Evolutionary conservation across 2,888 invertebrate species (phyloP).

Genomic region (Pterobdella sp.): DNA sequence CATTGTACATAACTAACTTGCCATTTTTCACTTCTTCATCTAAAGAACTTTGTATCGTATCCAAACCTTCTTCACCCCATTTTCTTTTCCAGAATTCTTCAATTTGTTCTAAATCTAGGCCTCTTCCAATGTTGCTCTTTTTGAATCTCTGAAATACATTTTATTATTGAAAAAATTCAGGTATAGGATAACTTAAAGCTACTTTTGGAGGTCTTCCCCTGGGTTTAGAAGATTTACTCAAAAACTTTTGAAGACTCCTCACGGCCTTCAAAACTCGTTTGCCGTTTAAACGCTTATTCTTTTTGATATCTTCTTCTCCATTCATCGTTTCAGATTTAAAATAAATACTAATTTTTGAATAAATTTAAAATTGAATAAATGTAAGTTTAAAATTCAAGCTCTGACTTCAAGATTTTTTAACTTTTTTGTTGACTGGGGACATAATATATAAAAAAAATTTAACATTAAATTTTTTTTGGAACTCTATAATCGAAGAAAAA

Average conservation of each 20-base stretch:
- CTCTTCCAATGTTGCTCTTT: not conserved
- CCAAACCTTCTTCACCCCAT: slow-evolving; percentile 9
- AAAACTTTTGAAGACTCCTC: slow-evolving; percentile 16
- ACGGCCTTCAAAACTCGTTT: slow-evolving; percentile 24
- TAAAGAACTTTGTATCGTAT: not conserved
- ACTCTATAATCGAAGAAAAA: too few species aligned
- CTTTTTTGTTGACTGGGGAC: too few species aligned
- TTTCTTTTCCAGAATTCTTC: slow-evolving; percentile 19
- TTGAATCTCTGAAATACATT: not conserved
- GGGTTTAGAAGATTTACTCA: slow-evolving; percentile 16
- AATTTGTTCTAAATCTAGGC: slow-evolving; percentile 5
- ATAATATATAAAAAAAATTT: too few species aligned
- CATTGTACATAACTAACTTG: slow-evolving; percentile 12
- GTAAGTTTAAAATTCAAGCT: too few species aligned
- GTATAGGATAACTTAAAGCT: not conserved
- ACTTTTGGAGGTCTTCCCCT: slow-evolving; percentile 27
- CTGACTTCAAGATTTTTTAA: too few species aligned
- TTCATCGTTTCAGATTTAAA: too few species aligned
- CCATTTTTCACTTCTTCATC: slow-evolving; percentile 11
- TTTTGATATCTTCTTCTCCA: not conserved
- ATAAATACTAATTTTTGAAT: too few species aligned
- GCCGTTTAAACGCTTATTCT: slow-evolving; percentile 1
- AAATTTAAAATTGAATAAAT: too few species aligned
- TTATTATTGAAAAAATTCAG: not conserved
- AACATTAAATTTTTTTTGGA: too few species aligned